A percentile compares a stretch with the other conserved stretches of the same genome.
phyloP scores from a whole-genome alignment of 1,140 invertebrate species.

The Pogonognathellus flavescens region DNA sequence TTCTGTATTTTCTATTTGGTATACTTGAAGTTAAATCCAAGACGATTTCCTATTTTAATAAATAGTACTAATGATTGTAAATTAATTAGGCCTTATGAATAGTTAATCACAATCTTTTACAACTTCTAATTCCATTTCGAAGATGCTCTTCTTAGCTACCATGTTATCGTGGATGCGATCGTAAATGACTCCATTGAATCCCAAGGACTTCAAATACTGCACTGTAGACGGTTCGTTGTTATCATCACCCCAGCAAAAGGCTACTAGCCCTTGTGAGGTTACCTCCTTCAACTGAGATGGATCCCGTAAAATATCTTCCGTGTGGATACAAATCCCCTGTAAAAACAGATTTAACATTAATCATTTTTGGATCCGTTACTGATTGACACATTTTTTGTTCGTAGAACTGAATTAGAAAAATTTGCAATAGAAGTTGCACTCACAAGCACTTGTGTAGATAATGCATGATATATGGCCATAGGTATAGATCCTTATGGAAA shows the following conservation, averaged over 20 bases:
- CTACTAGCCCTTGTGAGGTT: constrained; percentile 82
- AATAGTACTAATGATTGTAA: too few species aligned
- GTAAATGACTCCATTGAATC: constrained; percentile 93
- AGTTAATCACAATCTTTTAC: too few species aligned
- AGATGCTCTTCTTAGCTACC: constrained; percentile 15
- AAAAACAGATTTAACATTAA: constrained; percentile 28
- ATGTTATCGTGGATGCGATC: constrained; percentile 80
- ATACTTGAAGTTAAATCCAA: too few species aligned
- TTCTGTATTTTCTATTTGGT: too few species aligned
- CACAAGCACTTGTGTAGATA: constrained; percentile 81
- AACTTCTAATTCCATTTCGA: background rate
- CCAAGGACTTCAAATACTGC: constrained; percentile 85
- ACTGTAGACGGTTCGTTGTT: constrained; percentile 92
- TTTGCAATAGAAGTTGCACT: constrained; percentile 56
- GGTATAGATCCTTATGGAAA: constrained; percentile 72
- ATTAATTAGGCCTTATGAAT: too few species aligned
- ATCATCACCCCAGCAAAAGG: constrained; percentile 97
- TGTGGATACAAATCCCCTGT: constrained; percentile 89
- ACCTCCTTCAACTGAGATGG: constrained; percentile 83
- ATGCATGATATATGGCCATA: constrained; percentile 85
- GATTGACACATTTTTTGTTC: background rate
- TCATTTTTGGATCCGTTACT: background rate
- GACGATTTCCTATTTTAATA: too few species aligned
- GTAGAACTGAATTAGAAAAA: background rate
- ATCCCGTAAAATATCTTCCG: constrained; percentile 90